These are phyloP conservation scores for Crotalus horridus DNA, from an alignment of 2,113 vertebrate genomes.

Conservation along the genomic window DNA sequence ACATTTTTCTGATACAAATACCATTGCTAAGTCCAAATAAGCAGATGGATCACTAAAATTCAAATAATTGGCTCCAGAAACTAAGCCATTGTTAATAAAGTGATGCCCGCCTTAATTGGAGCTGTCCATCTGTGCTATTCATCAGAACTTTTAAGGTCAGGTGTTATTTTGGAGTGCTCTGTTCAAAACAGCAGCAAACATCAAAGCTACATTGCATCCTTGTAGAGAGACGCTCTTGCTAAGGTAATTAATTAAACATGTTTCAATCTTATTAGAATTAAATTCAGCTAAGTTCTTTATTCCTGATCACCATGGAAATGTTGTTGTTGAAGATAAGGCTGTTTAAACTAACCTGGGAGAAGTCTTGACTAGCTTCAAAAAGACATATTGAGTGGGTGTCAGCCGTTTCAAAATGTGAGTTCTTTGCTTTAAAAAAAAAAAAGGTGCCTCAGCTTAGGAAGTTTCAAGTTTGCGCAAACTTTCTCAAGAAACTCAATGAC, in stretches of 20 bases:
- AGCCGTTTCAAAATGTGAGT: background rate
- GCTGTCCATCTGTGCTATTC: conserved; percentile 39
- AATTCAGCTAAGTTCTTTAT: background rate
- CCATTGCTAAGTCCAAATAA: background rate
- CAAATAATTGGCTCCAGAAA: conserved; percentile 33
- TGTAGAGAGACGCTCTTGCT: background rate
- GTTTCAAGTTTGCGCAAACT: background rate
- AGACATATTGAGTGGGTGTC: background rate
- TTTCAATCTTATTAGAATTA: background rate
- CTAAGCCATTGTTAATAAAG: conserved; percentile 38
- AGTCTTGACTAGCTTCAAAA: background rate
- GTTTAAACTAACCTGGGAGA: background rate
- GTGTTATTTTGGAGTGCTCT: conserved; percentile 30
- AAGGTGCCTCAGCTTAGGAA: background rate
- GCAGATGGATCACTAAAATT: conserved; percentile 7
- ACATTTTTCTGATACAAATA: background rate
- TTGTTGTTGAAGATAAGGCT: background rate
- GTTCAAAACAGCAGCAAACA: conserved; percentile 39
- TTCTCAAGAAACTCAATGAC: background rate
- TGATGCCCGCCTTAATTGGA: conserved; percentile 52
- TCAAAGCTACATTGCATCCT: conserved; percentile 23
- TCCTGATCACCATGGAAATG: background rate
- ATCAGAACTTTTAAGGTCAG: conserved; percentile 36
- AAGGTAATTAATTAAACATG: conserved; percentile 15
- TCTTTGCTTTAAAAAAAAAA: background rate